Percentiles rank a stretch among this genome's conserved stretches.
These are phyloP conservation scores for Burhinus bistriatus DNA, from an alignment of 2,113 vertebrate species.

Conservation along the genomic window DNA sequence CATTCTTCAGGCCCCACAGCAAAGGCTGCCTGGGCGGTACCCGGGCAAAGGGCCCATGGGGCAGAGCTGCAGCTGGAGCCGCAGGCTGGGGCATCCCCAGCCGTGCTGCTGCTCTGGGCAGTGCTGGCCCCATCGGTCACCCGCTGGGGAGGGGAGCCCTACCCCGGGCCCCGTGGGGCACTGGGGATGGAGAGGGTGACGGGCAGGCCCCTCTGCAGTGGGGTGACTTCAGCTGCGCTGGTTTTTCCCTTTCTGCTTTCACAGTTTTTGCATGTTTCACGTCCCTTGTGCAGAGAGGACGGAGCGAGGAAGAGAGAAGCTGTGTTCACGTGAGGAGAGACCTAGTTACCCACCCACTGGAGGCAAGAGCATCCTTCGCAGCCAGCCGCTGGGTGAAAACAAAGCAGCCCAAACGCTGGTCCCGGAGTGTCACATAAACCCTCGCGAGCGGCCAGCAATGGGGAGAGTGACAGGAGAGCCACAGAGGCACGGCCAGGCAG, in stretches of 20 bases:
- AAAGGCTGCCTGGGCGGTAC: rapidly evolving
- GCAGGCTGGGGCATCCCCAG: background rate
- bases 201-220: background rate
- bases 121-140: background rate
- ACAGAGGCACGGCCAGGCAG: rapidly evolving
- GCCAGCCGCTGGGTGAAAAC: background rate
- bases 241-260: slow-evolving; percentile 20
- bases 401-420: background rate
- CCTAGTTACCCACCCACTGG: background rate
- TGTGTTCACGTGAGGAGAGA: background rate
- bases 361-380: background rate
- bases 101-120: background rate
- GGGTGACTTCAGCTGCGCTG: background rate
- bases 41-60: background rate
- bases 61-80: background rate
- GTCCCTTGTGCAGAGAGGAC: background rate
- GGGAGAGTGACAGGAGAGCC: background rate
- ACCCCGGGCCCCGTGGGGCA: rapidly evolving
- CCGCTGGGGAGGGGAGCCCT: background rate
- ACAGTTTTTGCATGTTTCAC: slow-evolving; percentile 12
- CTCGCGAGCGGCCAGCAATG: rapidly evolving
- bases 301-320: background rate
- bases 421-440: background rate
- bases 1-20: too few species aligned
- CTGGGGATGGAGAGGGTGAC: background rate